Conservation (phyloP, 2,797 vertebrate species). For the Muscicapa comitata region DNA sequence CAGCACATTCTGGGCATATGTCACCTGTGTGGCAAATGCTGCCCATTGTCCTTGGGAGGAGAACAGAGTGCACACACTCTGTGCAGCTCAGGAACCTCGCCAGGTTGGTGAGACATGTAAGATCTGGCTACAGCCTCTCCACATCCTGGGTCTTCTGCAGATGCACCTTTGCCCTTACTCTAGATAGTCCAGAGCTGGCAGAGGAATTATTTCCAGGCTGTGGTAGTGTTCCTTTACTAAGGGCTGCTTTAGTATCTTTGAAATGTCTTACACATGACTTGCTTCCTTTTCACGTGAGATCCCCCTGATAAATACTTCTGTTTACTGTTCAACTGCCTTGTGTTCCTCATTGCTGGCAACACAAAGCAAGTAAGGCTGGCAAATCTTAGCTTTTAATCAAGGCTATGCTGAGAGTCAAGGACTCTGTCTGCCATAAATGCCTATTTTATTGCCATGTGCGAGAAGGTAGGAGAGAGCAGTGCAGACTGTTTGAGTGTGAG, state of each 20-base stretch:
- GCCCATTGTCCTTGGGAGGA: accelerated
- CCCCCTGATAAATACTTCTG: background rate
- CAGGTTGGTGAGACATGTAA: accelerated
- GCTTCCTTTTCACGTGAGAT: background rate
- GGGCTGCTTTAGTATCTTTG: background rate
- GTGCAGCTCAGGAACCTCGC: background rate
- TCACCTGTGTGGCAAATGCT: background rate
- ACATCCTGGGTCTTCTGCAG: background rate
- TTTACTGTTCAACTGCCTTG: background rate
- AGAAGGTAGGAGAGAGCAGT: background rate
- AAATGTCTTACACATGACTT: background rate
- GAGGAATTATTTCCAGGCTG: background rate
- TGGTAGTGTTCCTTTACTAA: background rate
- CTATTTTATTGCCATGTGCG: background rate
- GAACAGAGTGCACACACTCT: background rate
- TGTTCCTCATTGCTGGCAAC: background rate
- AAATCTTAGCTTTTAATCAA: background rate
- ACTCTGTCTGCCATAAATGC: background rate
- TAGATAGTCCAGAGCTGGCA: background rate
- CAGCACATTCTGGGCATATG: accelerated
- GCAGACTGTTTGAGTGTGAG: background rate
- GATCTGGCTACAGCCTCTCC: background rate
- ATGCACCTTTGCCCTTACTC: background rate
- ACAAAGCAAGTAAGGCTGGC: background rate
- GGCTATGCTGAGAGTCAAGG: background rate